Evolutionary conservation across 1,140 invertebrate genomes (phyloP).

Genomic region (Monochamus saltuarius): DNA sequence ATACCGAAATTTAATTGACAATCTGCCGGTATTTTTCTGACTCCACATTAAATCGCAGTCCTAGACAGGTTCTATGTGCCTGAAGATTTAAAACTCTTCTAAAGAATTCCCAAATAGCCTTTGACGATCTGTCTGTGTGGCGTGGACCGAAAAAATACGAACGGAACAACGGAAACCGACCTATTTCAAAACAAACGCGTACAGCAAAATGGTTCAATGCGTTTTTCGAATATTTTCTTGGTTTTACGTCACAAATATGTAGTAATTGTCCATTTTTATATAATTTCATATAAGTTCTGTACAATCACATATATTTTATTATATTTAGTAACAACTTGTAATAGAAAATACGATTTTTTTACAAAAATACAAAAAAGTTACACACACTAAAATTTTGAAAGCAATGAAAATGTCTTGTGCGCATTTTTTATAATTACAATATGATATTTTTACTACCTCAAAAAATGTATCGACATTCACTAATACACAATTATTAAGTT

Average conservation of each 20-base stretch:
- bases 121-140: slow-evolving; percentile 32
- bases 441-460: slow-evolving; percentile 6
- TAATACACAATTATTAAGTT: too few relatives aligned
- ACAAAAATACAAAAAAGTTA: slow-evolving; percentile 24
- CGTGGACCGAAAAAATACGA: slow-evolving; percentile 9
- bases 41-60: slow-evolving; percentile 45
- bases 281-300: slow-evolving; percentile 7
- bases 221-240: too few relatives aligned
- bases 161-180: too few relatives aligned
- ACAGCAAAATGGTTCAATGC: too few relatives aligned
- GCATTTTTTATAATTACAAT: slow-evolving; percentile 5
- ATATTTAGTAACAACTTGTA: slow-evolving; percentile 20
- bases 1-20: slow-evolving; percentile 41
- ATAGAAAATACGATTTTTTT: slow-evolving; percentile 19
- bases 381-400: slow-evolving; percentile 21
- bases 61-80: slow-evolving; percentile 51
- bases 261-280: background rate
- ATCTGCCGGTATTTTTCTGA: slow-evolving; percentile 41
- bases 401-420: slow-evolving; percentile 22
- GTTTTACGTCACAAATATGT: too few relatives aligned
- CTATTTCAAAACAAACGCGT: too few relatives aligned
- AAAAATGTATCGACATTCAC: slow-evolving; percentile 3
- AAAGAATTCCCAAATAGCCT: slow-evolving; percentile 36
- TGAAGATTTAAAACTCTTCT: slow-evolving; percentile 44
- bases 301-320: slow-evolving; percentile 18